phyloP scores from a whole-genome alignment of 2,797 vertebrate genomes.

The Parotocinclus haroldoi region DNA sequence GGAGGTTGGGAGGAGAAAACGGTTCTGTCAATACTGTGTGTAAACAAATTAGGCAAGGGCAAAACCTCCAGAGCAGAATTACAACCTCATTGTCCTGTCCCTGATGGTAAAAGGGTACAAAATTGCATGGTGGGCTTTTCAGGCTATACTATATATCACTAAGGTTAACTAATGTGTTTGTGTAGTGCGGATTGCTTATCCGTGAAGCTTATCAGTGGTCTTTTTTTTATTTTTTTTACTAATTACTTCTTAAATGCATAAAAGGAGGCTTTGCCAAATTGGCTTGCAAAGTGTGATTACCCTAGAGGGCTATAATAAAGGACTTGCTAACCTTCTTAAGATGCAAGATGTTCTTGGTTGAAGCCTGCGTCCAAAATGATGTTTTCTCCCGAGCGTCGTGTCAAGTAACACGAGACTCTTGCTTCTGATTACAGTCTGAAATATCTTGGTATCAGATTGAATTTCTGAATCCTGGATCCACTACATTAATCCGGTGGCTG shows the following conservation, averaged over 20 bases:
- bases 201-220: slow-evolving; percentile 41
- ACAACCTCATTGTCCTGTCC: slow-evolving; percentile 13
- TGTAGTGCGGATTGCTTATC: slow-evolving; percentile 63
- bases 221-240: neutral
- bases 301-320: slow-evolving; percentile 15
- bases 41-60: slow-evolving; percentile 48
- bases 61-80: slow-evolving; percentile 41
- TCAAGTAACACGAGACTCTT: neutral
- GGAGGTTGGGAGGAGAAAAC: slow-evolving; percentile 49
- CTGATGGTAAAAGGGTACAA: slow-evolving; percentile 49
- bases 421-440: neutral
- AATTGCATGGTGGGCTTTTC: slow-evolving; percentile 49
- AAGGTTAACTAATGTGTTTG: slow-evolving; percentile 63
- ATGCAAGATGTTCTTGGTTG: slow-evolving; percentile 3
- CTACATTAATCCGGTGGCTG: slow-evolving; percentile 43
- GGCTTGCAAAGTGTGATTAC: slow-evolving; percentile 47
- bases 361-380: neutral
- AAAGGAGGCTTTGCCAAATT: slow-evolving; percentile 8
- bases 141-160: slow-evolving; percentile 55
- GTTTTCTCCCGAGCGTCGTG: slow-evolving; percentile 5
- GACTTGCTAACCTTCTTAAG: slow-evolving; percentile 6
- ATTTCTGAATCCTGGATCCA: slow-evolving; percentile 4
- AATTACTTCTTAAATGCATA: neutral
- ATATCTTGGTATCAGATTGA: neutral
- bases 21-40: slow-evolving; percentile 28